Base-by-base conservation (phyloP, 2,113 vertebrate genomes). In the Echinops telfairi region DNA sequence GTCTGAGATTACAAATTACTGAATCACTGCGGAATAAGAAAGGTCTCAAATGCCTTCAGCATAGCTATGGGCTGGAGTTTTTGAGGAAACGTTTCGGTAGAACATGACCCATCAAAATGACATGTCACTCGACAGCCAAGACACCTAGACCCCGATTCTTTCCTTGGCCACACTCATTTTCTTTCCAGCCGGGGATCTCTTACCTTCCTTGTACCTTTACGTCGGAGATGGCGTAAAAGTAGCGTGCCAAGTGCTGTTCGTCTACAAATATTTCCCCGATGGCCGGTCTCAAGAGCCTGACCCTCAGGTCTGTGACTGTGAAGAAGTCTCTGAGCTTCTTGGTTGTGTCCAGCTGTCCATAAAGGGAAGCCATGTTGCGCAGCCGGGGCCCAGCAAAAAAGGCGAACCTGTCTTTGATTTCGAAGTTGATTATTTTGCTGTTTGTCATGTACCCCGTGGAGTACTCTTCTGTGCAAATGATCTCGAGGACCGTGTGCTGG, bases 391-490 rank as follows among this genome's bases (percentile, higher is more conserved):
- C 99, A 47, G 99, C 99, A 90, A 99, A 99, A 98, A 99, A 98
- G 0, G 99, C 99, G 78, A 99, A 99, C 81, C 99, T 98, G 95
- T 99, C 99, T 98, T 99, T 99, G 98, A 99, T 99, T 98, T 99
- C 99, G 29, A 99, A 99, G 96, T 99, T 99, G 90, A 99, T 99
- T 2, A 99, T 99, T 98, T 99, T 99, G 97, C 99, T 99, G 83
- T 99, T 98, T 96, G 99, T 99, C 96, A 99, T 99, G 29, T 99
- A 99, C 43, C 99, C 99, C 0, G 99, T 98, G 14, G 99, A 99
- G 96, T 99, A 99, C 91, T 99, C 99, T 98, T 99, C 99, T 2
- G 99, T 99, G 98, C 99, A 99, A 98, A 99, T 99, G 95, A 99
- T 99, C 98, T 99, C 99, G 96, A 99, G 98, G 91, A 99, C 98